A percentile compares a stretch with the other conserved stretches of the same genome.
phyloP scores from a whole-genome alignment of 2,113 vertebrate genomes.

The Xenopus borealis region DNA sequence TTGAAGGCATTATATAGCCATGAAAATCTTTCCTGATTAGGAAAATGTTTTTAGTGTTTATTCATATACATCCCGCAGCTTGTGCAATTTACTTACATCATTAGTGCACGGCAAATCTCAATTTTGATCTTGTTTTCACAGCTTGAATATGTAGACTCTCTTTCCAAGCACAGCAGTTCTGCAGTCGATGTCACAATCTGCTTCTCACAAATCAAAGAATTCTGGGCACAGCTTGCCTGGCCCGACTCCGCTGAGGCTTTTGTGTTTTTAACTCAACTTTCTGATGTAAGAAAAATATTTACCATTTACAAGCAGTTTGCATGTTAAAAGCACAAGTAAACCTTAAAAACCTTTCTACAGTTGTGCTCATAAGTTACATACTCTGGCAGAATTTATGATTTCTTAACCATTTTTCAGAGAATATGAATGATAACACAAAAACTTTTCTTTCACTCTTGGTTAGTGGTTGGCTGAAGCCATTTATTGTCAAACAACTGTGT shows the following conservation, averaged over 20 bases:
- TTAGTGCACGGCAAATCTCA: neutral
- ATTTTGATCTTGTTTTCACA: conserved; percentile 48
- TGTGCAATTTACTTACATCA: neutral
- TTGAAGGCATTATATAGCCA: no score
- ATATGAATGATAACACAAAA: no score
- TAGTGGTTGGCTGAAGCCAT: no score
- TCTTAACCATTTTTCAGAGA: no score
- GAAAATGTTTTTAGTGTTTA: neutral
- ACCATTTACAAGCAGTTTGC: no score
- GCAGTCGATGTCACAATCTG: conserved; percentile 73
- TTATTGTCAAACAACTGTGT: no score
- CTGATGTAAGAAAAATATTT: conserved; percentile 66
- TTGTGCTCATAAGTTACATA: no score
- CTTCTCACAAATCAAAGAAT: conserved; percentile 76
- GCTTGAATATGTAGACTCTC: conserved; percentile 67
- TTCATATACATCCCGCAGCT: neutral
- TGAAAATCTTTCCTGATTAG: neutral
- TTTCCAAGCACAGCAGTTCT: conserved; percentile 78
- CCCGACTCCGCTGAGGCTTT: conserved; percentile 80
- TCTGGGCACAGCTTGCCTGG: conserved; percentile 83
- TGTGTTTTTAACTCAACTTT: conserved; percentile 77
- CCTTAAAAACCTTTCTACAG: no score
- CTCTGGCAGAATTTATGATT: no score
- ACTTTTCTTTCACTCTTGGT: no score
- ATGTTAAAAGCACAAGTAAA: no score